These are phyloP conservation scores for Bedellia somnulentella DNA, from an alignment of 2,888 invertebrate species.

Conservation along the genomic window DNA sequence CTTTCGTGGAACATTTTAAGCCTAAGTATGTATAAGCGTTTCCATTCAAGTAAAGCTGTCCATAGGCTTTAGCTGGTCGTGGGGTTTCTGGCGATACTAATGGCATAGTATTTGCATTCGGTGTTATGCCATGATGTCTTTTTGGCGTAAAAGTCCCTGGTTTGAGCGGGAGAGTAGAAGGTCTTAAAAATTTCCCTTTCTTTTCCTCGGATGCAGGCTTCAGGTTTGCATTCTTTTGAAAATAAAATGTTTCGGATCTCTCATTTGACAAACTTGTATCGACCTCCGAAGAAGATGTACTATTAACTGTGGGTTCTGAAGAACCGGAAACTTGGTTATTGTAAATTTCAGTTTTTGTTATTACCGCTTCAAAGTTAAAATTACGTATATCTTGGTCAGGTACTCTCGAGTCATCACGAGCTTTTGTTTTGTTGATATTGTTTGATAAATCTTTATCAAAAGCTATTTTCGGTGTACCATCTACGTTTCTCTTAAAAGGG, in stretches of 20 bases:
- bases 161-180: slow-evolving; percentile 80
- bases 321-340: slow-evolving; percentile 45
- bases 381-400: slow-evolving; percentile 24
- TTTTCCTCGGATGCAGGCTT: slow-evolving; percentile 35
- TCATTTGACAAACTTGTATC: slow-evolving; percentile 20
- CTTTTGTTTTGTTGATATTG: slow-evolving; percentile 27
- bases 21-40: slow-evolving; percentile 91
- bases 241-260: slow-evolving; percentile 51
- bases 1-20: slow-evolving; percentile 85
- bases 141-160: slow-evolving; percentile 83
- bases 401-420: slow-evolving; percentile 22
- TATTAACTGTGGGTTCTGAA: slow-evolving; percentile 40
- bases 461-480: slow-evolving; percentile 30
- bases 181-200: slow-evolving; percentile 73
- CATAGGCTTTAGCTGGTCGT: slow-evolving; percentile 84
- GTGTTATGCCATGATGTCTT: slow-evolving; percentile 79
- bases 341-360: slow-evolving; percentile 54
- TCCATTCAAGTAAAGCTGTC: slow-evolving; percentile 86
- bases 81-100: slow-evolving; percentile 91
- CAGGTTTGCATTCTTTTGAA: slow-evolving; percentile 36
- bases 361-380: slow-evolving; percentile 54
- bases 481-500: slow-evolving; percentile 30
- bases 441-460: slow-evolving; percentile 36
- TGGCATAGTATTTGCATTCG: slow-evolving; percentile 79
- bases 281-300: slow-evolving; percentile 30